Evolutionary conservation across 2,888 invertebrate genomes (phyloP), one percentile per base, ranked within the genome.

Genomic region (Frankliniella intonsa): DNA sequence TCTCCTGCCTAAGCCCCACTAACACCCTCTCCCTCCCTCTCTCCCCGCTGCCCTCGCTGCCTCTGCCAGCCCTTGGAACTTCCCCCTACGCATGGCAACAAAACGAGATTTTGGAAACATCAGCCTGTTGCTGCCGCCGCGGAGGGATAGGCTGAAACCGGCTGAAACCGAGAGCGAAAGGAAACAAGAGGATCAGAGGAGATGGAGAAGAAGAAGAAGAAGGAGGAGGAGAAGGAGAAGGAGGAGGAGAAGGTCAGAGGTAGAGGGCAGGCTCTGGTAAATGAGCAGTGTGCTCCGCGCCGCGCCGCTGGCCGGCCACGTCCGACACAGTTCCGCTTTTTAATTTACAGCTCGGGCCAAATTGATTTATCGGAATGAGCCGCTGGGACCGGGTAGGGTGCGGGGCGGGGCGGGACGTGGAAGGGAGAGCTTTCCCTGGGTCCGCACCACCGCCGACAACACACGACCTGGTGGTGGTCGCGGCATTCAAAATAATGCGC

Each of bases 241-340:
- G 38, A 38, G 38, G 38, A 38, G 38, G 38, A 38, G 38, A 38
- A 38, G 38, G 38, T 38, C 38, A 38, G 38, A 38, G 38, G 38
- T 38, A 5, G 38, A 5, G 38, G 38, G 38, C 38, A 38, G 38
- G 38, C 38, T 38, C 38, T 38, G 38, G 38, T 38, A 38, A 38
- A 38, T 38, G 38, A 38, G 38, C 38, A 38, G 38, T n/a, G n/a
- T n/a, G n/a, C n/a, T n/a, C n/a, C n/a, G n/a, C n/a, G 38, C 3
- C 38, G 38, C 38, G 25, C 25, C 25, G n/a, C 12, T 69, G 69
- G n/a, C 22, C 69, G 25, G 69, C 25, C 69, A 25, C 25, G 69
- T 76, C 69, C 69, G 69, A 25, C 69, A 76, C 69, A 76, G 69
- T 76, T 76, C 69, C 8, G 69, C 69, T 76, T 76, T 76, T 76